Evolutionary conservation across 2,888 invertebrate species (phyloP).

Genomic region (Iphiclides podalirius): DNA sequence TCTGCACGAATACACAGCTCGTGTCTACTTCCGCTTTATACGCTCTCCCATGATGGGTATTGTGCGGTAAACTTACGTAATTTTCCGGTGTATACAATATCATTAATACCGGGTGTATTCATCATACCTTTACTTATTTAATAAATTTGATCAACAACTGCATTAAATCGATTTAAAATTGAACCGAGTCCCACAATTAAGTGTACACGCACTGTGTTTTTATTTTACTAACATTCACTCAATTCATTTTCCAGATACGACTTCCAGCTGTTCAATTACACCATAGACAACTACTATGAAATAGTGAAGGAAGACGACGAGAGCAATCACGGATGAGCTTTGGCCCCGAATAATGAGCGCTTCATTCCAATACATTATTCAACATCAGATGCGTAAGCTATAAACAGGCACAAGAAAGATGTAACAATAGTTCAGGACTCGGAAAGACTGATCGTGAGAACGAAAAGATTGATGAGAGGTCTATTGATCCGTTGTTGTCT

Average conservation of each 20-base stretch:
- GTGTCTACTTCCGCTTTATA: too few relatives aligned
- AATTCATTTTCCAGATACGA: constrained; percentile 85
- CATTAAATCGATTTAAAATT: too few relatives aligned
- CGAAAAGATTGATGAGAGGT: constrained; percentile 42
- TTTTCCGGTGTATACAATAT: too few relatives aligned
- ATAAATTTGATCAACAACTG: too few relatives aligned
- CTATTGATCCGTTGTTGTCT: constrained; percentile 35
- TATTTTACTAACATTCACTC: too few relatives aligned
- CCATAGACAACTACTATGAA: constrained; percentile 84
- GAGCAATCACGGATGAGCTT: constrained; percentile 55
- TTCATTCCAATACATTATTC: constrained; percentile 28
- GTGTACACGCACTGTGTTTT: too few relatives aligned
- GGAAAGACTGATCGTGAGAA: constrained; percentile 50
- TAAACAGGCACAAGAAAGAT: constrained; percentile 38
- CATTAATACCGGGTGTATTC: too few relatives aligned
- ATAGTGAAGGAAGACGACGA: constrained; percentile 64
- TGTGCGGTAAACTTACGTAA: too few relatives aligned
- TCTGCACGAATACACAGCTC: too few relatives aligned
- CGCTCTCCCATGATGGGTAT: too few relatives aligned
- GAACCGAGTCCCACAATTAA: too few relatives aligned
- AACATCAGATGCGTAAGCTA: constrained; percentile 30
- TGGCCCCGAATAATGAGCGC: constrained; percentile 29
- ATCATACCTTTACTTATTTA: too few relatives aligned
- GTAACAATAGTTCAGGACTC: constrained; percentile 35
- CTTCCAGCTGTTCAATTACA: constrained; percentile 93